Base-by-base conservation (phyloP, 2,888 invertebrate genomes). In the Thyatira batis region DNA sequence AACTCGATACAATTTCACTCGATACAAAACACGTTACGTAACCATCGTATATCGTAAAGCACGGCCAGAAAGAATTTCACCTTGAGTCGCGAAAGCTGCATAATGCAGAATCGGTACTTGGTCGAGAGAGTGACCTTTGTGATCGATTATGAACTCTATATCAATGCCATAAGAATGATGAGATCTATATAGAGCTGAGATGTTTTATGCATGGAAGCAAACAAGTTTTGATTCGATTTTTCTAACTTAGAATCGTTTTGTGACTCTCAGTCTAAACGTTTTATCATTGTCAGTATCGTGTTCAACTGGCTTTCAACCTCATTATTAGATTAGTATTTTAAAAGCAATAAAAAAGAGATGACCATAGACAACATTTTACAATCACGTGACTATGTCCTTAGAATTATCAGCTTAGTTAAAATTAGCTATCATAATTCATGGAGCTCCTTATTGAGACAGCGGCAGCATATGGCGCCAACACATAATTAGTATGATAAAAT, bases 61-160 rank as follows among this genome's bases (percentile, higher is more conserved):
- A 55, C 54, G 58, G 53, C 53, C 63, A 53, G 67, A 71, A 80
- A 80, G 80, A 83, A 82, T 84, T 80, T 83, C 81, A 77, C 85
- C 85, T 85, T 85, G 85, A 76, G 68, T 69, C 69, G 79, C 69
- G 84, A 85, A 84, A 85, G 84, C 77, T 75, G 72, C 63, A 61
- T 65, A 27, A 57, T 61, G 63, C 67, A 67, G 64, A 60, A 56
- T 48, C 27, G 48, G 48, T 27, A 48, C 48, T 39, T 39, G 17
- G 2, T 39, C 28, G 9, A 48, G 27, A 25, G 13, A 28, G 27
- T 48, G 48, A 48, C 48, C 48, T 48, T 48, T 48, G 27, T 27
- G 13, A 17, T 27, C 48, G 9, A 48, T 27, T 48, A 28, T 48
- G 48, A 48, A 48, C 28, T 48, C 20, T 48, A 48, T 48, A 27